phyloP scores from a whole-genome alignment of 2,888 invertebrate genomes.

The Blastobasis lacticolella region DNA sequence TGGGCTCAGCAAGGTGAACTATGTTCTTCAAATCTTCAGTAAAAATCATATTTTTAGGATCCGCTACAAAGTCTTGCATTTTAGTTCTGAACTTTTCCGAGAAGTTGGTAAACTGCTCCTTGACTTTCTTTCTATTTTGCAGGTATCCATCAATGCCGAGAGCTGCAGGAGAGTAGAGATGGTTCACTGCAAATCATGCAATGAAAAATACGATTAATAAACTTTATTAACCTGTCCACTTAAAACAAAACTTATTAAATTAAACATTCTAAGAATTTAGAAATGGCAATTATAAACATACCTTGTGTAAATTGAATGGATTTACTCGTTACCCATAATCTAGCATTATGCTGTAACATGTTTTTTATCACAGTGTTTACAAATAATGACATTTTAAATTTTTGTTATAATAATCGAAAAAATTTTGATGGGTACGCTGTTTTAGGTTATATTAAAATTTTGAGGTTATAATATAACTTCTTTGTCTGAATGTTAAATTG shows the following conservation, averaged over 20 bases:
- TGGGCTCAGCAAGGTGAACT: constrained; percentile 78
- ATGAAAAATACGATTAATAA: no score
- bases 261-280: not conserved
- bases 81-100: constrained; percentile 79
- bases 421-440: no score
- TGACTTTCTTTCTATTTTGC: constrained; percentile 63
- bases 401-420: not conserved
- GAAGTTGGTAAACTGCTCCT: constrained; percentile 76
- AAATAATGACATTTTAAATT: constrained; percentile 33
- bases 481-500: no score
- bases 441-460: no score
- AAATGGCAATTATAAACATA: constrained; percentile 11
- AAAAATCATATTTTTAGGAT: constrained; percentile 80
- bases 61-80: constrained; percentile 77
- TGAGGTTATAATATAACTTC: no score
- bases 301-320: constrained; percentile 29
- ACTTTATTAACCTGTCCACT: not conserved
- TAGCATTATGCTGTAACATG: not conserved
- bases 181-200: constrained; percentile 33
- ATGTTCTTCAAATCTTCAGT: constrained; percentile 90
- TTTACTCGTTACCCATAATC: no score
- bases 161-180: constrained; percentile 71
- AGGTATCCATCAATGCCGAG: constrained; percentile 78
- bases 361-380: constrained; percentile 30
- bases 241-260: not conserved